Percentiles rank a stretch among this genome's conserved stretches.
Conservation (phyloP, 35 echinoderm and acorn worm genomes). For the Strongylocentrotus purpuratus region DNA sequence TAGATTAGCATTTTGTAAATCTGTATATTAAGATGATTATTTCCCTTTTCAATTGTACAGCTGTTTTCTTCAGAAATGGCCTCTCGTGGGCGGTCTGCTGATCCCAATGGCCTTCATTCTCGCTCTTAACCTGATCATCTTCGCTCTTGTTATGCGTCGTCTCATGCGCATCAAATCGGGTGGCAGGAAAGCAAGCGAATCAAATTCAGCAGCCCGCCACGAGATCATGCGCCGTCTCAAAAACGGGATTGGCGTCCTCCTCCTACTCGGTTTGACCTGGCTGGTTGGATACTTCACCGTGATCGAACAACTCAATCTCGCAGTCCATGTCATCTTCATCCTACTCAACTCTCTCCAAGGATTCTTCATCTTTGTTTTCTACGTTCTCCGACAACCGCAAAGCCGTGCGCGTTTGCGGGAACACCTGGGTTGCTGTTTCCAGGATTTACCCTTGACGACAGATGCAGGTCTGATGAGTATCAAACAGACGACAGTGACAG, state of each 20-base stretch:
- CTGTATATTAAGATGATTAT: too few relatives aligned
- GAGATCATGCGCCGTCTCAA: neutral
- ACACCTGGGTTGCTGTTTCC: too few relatives aligned
- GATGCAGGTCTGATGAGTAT: too few relatives aligned
- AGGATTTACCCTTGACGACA: too few relatives aligned
- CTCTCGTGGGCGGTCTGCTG: neutral
- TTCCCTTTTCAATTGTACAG: neutral
- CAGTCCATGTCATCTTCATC: conserved; percentile 57
- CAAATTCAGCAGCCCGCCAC: neutral
- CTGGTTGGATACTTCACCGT: conserved; percentile 54
- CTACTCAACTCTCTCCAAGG: conserved; percentile 73
- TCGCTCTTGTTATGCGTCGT: neutral
- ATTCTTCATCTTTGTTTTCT: conserved; percentile 71
- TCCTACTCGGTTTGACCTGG: conserved; percentile 58
- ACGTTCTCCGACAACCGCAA: conserved; percentile 39
- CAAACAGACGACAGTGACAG: too few relatives aligned
- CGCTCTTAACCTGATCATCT: neutral
- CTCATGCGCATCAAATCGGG: neutral
- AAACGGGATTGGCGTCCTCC: neutral
- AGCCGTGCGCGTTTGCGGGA: neutral
- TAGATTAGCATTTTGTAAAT: too few relatives aligned
- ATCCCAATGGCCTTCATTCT: conserved; percentile 21
- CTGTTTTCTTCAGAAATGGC: conserved; percentile 14
- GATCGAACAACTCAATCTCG: conserved; percentile 18
- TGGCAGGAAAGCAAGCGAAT: neutral